Base-by-base conservation (phyloP, 2,888 invertebrate genomes). In the Protodeltote pygarga region DNA sequence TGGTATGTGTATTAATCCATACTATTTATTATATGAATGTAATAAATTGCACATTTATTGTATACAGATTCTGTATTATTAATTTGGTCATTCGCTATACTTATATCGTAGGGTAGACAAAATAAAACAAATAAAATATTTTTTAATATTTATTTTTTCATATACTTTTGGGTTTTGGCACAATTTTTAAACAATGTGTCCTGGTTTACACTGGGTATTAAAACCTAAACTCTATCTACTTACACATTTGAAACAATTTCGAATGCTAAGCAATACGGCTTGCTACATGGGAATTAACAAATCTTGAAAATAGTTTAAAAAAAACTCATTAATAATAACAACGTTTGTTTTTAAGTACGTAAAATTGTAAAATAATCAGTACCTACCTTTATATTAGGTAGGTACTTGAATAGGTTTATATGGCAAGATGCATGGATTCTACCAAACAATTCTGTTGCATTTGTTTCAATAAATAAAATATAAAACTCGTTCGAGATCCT, bases 101-200 rank as follows among this genome's bases (percentile, higher is more conserved):
- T 19, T 23, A 16, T n/a, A n/a, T 10, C 5, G 8, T 8, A 21
- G 24, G 31, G 13, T 29, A 54, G 39, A 42, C 2, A 42, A 65
- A 79, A 85, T 82, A 69, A 83, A 81, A 82, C 64, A 69, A 71
- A 71, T 28, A 24, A 65, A 38, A 58, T 80, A 77, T 78, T 83
- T 79, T 84, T 81, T 73, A 77, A 77, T 73, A 78, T 88, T 87
- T 87, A 83, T 79, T 87, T 89, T 90, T 91, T 87, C 89, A 87
- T 91, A 91, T 90, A 91, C 86, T 90, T 91, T 88, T 87, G 89
- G 87, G 90, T 89, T 92, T 91, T 92, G 92, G 91, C 91, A 92
- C 92, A 91, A 89, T 85, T 87, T 85, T 85, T 87, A 86, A 90
- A 88, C 85, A 87, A 89, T 92, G 91, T 92, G 91, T 81, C 92